A percentile compares a stretch with the other conserved stretches of the same genome.
These are phyloP conservation scores for Hippolais icterina DNA, from an alignment of 2,113 vertebrate genomes.

Conservation along the genomic window DNA sequence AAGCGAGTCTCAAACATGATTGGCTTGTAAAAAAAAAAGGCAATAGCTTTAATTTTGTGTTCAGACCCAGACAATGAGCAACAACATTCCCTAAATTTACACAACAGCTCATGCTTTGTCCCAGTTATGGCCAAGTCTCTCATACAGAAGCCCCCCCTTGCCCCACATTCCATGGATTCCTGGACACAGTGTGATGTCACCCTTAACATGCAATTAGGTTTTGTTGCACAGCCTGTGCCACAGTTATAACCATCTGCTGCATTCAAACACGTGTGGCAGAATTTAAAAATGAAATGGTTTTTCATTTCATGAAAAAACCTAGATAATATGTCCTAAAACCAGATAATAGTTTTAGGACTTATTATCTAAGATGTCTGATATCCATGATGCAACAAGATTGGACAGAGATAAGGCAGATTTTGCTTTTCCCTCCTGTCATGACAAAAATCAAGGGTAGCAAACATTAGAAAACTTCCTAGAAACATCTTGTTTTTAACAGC, in stretches of 20 bases:
- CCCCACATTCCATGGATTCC: neutral
- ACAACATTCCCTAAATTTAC: neutral
- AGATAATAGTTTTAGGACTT: neutral
- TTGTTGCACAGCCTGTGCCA: neutral
- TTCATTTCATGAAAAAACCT: too few relatives aligned
- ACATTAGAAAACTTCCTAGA: neutral
- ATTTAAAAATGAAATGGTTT: neutral
- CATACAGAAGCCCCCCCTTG: neutral
- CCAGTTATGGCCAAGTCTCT: neutral
- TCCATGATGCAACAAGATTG: neutral
- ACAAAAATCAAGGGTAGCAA: neutral
- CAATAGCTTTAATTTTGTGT: neutral
- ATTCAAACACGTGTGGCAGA: neutral
- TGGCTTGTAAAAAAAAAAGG: neutral
- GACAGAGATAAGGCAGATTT: neutral
- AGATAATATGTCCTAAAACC: too few relatives aligned
- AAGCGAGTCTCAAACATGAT: neutral
- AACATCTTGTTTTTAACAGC: neutral
- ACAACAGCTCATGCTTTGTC: neutral
- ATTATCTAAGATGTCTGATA: neutral
- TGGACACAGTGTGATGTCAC: too few relatives aligned
- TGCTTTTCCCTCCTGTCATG: accelerated
- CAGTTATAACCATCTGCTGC: neutral
- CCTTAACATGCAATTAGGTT: neutral
- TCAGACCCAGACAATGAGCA: neutral